Evolutionary conservation across 2,888 invertebrate species (phyloP).

Genomic region (Atethmia centrago): DNA sequence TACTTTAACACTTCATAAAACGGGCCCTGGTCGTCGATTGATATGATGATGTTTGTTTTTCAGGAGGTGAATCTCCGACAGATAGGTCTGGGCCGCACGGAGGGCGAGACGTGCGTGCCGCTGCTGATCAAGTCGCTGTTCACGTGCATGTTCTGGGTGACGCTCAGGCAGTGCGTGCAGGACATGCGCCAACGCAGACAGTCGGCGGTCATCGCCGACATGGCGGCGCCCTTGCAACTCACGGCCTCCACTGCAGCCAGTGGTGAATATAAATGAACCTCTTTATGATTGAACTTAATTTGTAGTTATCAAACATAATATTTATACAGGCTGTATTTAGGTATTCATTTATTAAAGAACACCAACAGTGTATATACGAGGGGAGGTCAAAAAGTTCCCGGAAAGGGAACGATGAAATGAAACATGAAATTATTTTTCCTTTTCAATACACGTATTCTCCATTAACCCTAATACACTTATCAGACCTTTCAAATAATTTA

Average conservation of each 20-base stretch:
- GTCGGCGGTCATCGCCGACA: conserved; percentile 93
- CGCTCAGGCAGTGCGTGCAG: conserved; percentile 96
- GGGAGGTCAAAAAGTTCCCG: too few relatives aligned
- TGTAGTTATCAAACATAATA: not conserved
- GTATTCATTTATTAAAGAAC: not conserved
- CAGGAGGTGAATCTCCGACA: conserved; percentile 94
- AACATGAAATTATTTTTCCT: too few relatives aligned
- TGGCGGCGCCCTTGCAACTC: conserved; percentile 94
- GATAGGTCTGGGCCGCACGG: conserved; percentile 94
- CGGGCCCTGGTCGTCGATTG: not conserved
- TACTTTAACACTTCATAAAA: not conserved
- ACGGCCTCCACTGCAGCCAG: conserved; percentile 93
- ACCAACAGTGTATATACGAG: too few relatives aligned
- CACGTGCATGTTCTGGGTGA: conserved; percentile 98
- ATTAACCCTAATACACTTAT: too few relatives aligned
- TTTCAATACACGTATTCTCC: too few relatives aligned
- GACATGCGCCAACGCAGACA: conserved; percentile 93
- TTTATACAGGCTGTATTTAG: not conserved
- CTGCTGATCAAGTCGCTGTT: conserved; percentile 96
- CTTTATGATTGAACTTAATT: not conserved
- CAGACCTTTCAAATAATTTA: too few relatives aligned
- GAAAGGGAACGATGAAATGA: too few relatives aligned
- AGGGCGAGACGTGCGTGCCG: conserved; percentile 93
- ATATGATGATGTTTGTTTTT: conserved; percentile 14
- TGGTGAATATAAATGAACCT: conserved; percentile 76